A percentile compares a stretch with the other conserved stretches of the same genome.
Evolutionary conservation across 2,888 invertebrate species (phyloP).

Genomic region (Molorchus minor): DNA sequence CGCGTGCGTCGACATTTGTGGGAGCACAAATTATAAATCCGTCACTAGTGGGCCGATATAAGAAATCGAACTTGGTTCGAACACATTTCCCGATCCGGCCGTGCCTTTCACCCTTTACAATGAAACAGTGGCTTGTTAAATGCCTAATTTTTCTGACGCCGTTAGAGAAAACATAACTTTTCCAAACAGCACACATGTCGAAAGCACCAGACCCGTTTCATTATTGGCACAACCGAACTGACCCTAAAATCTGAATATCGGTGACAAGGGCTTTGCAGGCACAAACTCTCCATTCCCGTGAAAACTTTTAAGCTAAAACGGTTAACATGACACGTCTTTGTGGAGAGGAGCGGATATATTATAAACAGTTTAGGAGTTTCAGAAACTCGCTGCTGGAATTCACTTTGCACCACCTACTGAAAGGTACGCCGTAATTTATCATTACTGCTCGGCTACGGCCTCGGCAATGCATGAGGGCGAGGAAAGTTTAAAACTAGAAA

Average conservation of each 20-base stretch:
- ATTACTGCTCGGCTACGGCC: slow-evolving; percentile 39
- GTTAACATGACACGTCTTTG: slow-evolving; percentile 47
- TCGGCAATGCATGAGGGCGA: slow-evolving; percentile 36
- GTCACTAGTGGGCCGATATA: too few relatives aligned
- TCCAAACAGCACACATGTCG: too few relatives aligned
- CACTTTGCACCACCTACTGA: slow-evolving; percentile 48
- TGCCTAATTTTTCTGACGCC: slow-evolving; percentile 5
- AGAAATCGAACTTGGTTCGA: too few relatives aligned
- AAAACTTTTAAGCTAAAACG: slow-evolving; percentile 40
- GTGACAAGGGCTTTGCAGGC: slow-evolving; percentile 28
- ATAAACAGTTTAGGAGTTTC: slow-evolving; percentile 53
- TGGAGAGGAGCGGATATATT: slow-evolving; percentile 44
- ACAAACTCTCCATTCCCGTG: slow-evolving; percentile 15
- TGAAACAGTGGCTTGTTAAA: too few relatives aligned
- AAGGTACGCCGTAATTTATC: slow-evolving; percentile 54
- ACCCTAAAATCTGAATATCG: slow-evolving; percentile 34
- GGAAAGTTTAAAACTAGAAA: slow-evolving; percentile 48
- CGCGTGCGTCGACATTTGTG: too few relatives aligned
- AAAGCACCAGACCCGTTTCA: too few relatives aligned
- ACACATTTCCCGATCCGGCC: too few relatives aligned
- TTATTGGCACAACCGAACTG: slow-evolving; percentile 23
- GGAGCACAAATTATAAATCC: too few relatives aligned
- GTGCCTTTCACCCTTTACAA: too few relatives aligned
- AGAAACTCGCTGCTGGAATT: slow-evolving; percentile 49
- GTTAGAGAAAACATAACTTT: slow-evolving; percentile 19